phyloP scores from a whole-genome alignment of 2,797 vertebrate species.

The Spinibarbus caldwelli region DNA sequence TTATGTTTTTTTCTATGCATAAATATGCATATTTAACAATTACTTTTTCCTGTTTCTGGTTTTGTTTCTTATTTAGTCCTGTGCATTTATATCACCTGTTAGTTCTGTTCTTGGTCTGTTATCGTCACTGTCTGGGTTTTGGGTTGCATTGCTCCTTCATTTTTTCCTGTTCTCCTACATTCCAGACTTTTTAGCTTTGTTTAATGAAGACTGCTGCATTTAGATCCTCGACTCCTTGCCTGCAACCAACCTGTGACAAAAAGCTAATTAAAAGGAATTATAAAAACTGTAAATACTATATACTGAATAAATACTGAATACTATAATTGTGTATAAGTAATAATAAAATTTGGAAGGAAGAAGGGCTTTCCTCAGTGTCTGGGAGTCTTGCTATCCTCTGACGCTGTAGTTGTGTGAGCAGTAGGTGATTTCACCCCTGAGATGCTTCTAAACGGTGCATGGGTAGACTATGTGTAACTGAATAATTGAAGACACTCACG shows the following conservation, averaged over 20 bases:
- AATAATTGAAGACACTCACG: conserved; percentile 43
- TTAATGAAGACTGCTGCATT: neutral
- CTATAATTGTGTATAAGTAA: too few species aligned
- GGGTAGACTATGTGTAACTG: conserved; percentile 27
- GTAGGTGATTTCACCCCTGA: conserved; percentile 44
- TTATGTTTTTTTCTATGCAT: neutral
- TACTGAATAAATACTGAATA: neutral
- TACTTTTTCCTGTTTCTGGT: neutral
- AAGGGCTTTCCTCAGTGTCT: neutral
- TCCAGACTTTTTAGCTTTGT: neutral
- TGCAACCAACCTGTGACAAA: neutral
- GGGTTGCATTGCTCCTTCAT: neutral
- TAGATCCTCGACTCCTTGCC: neutral
- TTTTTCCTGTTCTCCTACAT: neutral
- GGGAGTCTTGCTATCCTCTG: conserved; percentile 1
- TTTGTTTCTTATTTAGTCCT: neutral
- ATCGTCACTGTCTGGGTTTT: neutral
- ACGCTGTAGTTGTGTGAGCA: conserved; percentile 1
- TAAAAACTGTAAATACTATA: neutral
- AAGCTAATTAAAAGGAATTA: neutral
- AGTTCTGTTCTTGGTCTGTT: neutral
- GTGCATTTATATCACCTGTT: neutral
- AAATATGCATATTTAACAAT: neutral
- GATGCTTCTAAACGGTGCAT: conserved; percentile 36
- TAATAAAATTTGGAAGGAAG: neutral